Conservation (phyloP, 2,888 invertebrate genomes). For the Carabus problematicus region DNA sequence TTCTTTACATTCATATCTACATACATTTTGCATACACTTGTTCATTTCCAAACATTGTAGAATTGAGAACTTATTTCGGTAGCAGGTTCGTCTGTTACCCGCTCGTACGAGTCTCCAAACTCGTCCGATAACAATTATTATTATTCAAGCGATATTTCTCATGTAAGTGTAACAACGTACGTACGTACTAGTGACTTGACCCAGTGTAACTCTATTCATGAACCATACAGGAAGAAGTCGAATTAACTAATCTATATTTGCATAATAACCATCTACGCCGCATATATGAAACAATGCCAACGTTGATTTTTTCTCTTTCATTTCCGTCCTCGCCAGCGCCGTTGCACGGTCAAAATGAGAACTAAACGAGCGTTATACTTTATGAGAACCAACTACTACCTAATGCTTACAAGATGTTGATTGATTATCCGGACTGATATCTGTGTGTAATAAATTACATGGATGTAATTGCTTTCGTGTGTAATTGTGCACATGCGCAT, state of each 20-base stretch:
- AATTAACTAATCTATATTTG: conserved; percentile 16
- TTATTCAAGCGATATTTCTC: too few relatives aligned
- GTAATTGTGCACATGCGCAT: not conserved
- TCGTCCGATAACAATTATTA: too few relatives aligned
- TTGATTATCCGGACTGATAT: conserved; percentile 5
- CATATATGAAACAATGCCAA: conserved; percentile 2
- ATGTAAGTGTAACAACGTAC: too few relatives aligned
- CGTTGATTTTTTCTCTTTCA: too few relatives aligned
- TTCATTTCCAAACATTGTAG: too few relatives aligned
- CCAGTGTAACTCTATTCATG: too few relatives aligned
- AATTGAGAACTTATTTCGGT: too few relatives aligned
- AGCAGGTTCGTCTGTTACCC: not conserved
- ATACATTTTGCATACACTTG: too few relatives aligned
- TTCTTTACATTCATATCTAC: too few relatives aligned
- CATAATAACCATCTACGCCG: conserved; percentile 15
- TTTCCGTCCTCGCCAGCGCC: not conserved
- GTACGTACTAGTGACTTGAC: too few relatives aligned
- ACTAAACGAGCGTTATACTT: not conserved
- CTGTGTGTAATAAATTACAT: conserved; percentile 13
- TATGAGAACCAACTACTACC: too few relatives aligned
- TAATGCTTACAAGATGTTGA: not conserved
- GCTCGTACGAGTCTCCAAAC: conserved; percentile 2
- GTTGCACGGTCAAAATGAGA: not conserved
- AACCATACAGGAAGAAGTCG: too few relatives aligned
- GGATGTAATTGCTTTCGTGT: conserved; percentile 8